Conservation (phyloP, 1,140 invertebrate genomes). For the Solen grandis region DNA sequence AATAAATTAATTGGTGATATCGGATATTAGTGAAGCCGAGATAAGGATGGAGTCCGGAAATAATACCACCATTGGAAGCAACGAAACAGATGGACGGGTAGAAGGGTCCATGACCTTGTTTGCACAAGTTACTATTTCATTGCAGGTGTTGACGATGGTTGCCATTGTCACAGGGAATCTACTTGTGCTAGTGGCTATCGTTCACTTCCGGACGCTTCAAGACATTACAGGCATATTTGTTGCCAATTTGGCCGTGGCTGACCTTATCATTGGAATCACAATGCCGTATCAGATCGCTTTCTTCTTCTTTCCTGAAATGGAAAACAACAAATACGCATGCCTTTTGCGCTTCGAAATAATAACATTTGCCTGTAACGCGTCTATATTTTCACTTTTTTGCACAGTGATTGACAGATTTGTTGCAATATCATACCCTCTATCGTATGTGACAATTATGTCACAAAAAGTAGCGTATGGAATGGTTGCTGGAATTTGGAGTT, state of each 20-base stretch:
- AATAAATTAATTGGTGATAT: too few species aligned
- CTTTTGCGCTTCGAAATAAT: constrained; percentile 54
- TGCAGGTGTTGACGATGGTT: constrained; percentile 54
- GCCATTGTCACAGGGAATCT: constrained; percentile 56
- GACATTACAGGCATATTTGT: constrained; percentile 59
- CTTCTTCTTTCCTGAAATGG: constrained; percentile 54
- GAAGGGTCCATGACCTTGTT: constrained; percentile 27
- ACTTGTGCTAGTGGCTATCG: constrained; percentile 53
- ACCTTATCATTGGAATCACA: constrained; percentile 54
- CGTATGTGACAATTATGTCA: constrained; percentile 56
- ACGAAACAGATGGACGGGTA: too few species aligned
- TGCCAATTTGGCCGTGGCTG: constrained; percentile 58
- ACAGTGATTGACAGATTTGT: constrained; percentile 60
- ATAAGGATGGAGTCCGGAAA: too few species aligned
- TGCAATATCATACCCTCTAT: constrained; percentile 56
- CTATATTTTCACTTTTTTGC: constrained; percentile 53
- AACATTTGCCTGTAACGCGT: constrained; percentile 56
- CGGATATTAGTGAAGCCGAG: too few species aligned
- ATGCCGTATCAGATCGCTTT: constrained; percentile 59
- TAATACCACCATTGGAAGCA: too few species aligned
- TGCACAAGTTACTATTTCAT: constrained; percentile 36
- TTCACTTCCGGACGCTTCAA: constrained; percentile 37
- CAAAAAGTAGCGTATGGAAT: constrained; percentile 35
- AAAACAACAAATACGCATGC: constrained; percentile 43
- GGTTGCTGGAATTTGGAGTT: constrained; percentile 46